phyloP scores from a whole-genome alignment of 2,113 vertebrate genomes.

The Neodontobutis hainanensis region DNA sequence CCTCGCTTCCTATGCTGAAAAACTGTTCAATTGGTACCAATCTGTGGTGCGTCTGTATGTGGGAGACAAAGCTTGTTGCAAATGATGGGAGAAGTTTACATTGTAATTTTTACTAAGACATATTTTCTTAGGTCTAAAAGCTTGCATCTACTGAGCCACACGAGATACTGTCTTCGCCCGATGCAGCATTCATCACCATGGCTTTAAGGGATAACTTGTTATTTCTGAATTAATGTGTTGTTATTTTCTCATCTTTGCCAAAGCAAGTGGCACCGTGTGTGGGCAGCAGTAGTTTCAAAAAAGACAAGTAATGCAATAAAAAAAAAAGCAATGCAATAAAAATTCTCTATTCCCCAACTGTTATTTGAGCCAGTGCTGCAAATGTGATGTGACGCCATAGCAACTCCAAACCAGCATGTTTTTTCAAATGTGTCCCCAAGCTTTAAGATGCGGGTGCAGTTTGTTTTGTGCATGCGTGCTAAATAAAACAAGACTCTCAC shows the following conservation, averaged over 20 bases:
- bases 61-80: slow-evolving; percentile 60
- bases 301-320: slow-evolving; percentile 30
- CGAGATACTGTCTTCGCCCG: slow-evolving; percentile 28
- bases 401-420: not conserved
- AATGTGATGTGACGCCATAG: slow-evolving; percentile 22
- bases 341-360: not conserved
- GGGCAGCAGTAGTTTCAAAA: slow-evolving; percentile 50
- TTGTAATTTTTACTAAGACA: not conserved
- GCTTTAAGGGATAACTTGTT: slow-evolving; percentile 64
- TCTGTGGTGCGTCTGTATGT: slow-evolving; percentile 49
- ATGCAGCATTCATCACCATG: slow-evolving; percentile 46
- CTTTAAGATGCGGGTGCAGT: not conserved
- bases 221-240: slow-evolving; percentile 53
- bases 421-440: slow-evolving; percentile 1
- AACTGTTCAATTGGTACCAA: slow-evolving; percentile 64
- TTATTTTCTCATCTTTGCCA: slow-evolving; percentile 13
- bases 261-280: slow-evolving; percentile 50
- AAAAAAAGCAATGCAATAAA: slow-evolving; percentile 6
- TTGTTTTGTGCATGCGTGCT: no score
- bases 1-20: slow-evolving; percentile 60
- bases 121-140: slow-evolving; percentile 7
- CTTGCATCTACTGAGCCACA: slow-evolving; percentile 21
- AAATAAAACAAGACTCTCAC: no score
- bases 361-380: not conserved
- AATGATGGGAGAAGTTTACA: slow-evolving; percentile 22